phyloP scores from a whole-genome alignment of 2,888 invertebrate genomes.

The Machimus rusticus region DNA sequence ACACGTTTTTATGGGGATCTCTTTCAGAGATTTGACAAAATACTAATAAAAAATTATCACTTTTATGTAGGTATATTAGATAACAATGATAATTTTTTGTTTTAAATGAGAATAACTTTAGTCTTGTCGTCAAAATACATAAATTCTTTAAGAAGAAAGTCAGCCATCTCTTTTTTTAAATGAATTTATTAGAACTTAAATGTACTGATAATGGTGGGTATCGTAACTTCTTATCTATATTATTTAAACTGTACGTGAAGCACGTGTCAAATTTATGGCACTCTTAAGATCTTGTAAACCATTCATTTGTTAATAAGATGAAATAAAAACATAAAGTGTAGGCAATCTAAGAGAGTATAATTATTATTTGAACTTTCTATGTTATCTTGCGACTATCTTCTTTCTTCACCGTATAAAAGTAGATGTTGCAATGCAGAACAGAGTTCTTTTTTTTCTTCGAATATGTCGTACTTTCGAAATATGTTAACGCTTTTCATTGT shows the following conservation, averaged over 20 bases:
- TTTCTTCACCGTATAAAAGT: neutral
- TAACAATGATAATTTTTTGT: too few species aligned
- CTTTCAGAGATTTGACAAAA: too few species aligned
- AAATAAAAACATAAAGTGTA: too few species aligned
- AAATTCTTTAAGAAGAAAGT: too few species aligned
- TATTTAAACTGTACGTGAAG: neutral
- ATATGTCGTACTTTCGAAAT: neutral
- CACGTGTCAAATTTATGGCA: too few species aligned
- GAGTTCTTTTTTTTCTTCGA: neutral
- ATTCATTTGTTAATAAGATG: neutral
- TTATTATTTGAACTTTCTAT: neutral
- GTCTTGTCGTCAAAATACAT: too few species aligned
- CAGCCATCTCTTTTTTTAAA: too few species aligned
- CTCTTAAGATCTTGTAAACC: neutral
- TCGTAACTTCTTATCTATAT: neutral
- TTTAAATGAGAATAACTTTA: too few species aligned
- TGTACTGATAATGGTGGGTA: neutral
- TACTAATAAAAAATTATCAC: too few species aligned
- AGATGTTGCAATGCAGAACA: neutral
- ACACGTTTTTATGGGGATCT: too few species aligned
- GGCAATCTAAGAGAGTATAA: neutral
- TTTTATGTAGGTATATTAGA: too few species aligned
- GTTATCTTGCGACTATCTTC: neutral
- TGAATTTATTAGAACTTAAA: too few species aligned
- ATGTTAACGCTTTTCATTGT: neutral